Evolutionary conservation across 1,140 invertebrate genomes (phyloP), one percentile per base, ranked within the genome.

Genomic region (Drosophila murphyi): DNA sequence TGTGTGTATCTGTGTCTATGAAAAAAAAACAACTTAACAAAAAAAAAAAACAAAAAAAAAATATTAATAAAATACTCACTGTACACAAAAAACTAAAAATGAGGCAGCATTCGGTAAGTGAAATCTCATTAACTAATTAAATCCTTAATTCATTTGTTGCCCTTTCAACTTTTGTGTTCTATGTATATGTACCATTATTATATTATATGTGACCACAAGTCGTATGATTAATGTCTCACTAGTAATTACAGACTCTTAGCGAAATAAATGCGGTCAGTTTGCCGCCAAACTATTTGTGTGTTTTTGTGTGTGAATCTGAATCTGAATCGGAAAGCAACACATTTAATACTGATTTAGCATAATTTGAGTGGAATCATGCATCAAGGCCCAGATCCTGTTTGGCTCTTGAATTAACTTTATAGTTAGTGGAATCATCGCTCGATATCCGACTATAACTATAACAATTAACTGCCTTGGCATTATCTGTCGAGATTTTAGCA

Each of bases 1-100:
- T 80, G 63, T 78, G 72, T 80, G 74, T 86, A 72, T 81, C 65
- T 77, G 70, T 76, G 68, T 72, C 59, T 47, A 64, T 65, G 37
- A 56, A 56, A 70, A 59, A 51, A 63, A 47, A 54, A 37, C 20
- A 20, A 20, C 20, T 20, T 20, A 20, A 43, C 5, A 12, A 51
- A 45, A 35, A 32, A 31, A 3, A 47, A 55, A n/a, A 12, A n/a
- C 0, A 12, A 29, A 39, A 7, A 51, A 52, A 61, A 56, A 57
- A 43, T 6, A 51, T 28, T 37, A 50, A 37, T 7, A 47, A 60
- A 54, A 61, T 10, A 59, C 47, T 35, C 51, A 72, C 28, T 56
- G 5, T 45, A 41, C 51, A 52, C 50, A 43, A 68, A 59, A 41
- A 35, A 31, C 55, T 31, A 45, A 52, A 63, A 34, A 48, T 45